Conservation (phyloP, 2,888 invertebrate species). For the Halictus ligatus region DNA sequence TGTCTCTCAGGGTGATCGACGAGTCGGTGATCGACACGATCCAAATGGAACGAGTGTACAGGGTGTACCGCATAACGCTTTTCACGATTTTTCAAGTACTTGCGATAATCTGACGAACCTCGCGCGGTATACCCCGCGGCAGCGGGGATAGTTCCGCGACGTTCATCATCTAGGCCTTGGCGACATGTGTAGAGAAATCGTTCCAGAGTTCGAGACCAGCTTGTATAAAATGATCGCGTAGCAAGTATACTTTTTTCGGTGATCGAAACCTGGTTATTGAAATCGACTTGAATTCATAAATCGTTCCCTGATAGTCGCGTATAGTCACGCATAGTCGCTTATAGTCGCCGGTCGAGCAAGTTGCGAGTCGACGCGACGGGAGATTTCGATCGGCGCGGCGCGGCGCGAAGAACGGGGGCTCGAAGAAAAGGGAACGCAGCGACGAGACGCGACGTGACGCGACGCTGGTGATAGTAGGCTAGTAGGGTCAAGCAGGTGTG, state of each 20-base stretch:
- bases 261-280: no score
- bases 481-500: conserved; percentile 49
- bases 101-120: no score
- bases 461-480: conserved; percentile 2
- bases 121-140: no score
- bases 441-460: background rate
- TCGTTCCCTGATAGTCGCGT: background rate
- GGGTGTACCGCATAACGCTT: no score
- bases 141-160: no score
- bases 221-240: no score
- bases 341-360: background rate
- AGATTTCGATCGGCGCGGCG: background rate
- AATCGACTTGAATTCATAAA: no score
- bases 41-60: background rate
- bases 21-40: background rate
- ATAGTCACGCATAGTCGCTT: background rate
- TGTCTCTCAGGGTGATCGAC: background rate
- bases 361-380: background rate
- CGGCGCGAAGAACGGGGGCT: background rate
- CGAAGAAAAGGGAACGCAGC: background rate
- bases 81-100: no score
- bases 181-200: no score
- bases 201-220: no score
- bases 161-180: no score
- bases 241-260: no score